Conservation (phyloP, 2,888 invertebrate species). For the Helicoverpa assulta region DNA sequence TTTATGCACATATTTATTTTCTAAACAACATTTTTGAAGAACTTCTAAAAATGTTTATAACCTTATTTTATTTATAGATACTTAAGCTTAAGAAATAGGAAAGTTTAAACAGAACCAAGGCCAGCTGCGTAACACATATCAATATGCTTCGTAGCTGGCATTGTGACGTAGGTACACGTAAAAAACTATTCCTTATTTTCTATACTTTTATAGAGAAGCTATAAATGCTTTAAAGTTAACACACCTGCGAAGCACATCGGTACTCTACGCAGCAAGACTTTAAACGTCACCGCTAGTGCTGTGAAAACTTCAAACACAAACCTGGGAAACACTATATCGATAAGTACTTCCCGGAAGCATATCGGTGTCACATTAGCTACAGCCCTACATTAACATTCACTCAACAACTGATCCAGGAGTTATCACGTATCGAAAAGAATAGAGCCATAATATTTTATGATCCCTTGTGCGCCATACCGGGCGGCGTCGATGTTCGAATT, state of each 20-base stretch:
- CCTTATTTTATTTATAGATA: no score
- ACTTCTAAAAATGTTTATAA: no score
- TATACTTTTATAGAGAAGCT: not conserved
- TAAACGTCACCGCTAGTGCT: slow-evolving; percentile 29
- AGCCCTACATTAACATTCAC: slow-evolving; percentile 88
- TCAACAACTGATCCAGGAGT: slow-evolving; percentile 85
- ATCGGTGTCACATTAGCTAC: slow-evolving; percentile 81
- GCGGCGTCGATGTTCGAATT: slow-evolving; percentile 84
- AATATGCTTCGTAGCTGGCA: not conserved
- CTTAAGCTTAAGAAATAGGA: no score
- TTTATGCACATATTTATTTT: not conserved
- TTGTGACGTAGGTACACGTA: not conserved
- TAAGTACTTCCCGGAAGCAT: slow-evolving; percentile 87
- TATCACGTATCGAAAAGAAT: slow-evolving; percentile 90
- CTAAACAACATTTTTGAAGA: not conserved
- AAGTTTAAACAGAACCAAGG: no score
- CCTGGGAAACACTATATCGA: slow-evolving; percentile 74
- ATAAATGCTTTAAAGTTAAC: not conserved
- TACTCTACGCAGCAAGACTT: slow-evolving; percentile 6
- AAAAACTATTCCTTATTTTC: no score
- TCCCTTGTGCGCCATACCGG: slow-evolving; percentile 89
- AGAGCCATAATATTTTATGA: slow-evolving; percentile 89
- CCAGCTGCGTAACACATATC: no score
- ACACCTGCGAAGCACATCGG: slow-evolving; percentile 15
- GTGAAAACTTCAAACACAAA: slow-evolving; percentile 58